Base-by-base conservation (phyloP, 2,888 invertebrate species). In the Agrochola lychnidis region DNA sequence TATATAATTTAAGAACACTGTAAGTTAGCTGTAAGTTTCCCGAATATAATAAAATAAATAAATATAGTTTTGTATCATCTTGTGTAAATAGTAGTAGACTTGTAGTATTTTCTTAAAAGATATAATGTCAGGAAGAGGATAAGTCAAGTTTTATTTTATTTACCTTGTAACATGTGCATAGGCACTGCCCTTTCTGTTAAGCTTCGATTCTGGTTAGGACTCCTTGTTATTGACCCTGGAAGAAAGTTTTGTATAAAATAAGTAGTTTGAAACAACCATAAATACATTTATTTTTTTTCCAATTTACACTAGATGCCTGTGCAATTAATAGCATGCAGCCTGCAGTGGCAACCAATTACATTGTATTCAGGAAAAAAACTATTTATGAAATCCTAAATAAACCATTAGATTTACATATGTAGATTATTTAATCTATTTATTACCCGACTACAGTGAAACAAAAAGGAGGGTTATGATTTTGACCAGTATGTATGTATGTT, bases 111-210 rank as follows among this genome's bases (percentile, higher is more conserved):
- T 12, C 0, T 40, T 10, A 51, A 71, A 61, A 48, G 16, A 5
- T 68, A 7, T 25, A 12, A 40, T 16, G 0, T 12, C 4, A 40
- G 16, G 0, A 40, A 40, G 16, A 70, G 10, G 7, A n/a, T 14
- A 2, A 16, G 4, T 59, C 4, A 36, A 53, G 0, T 45, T 22
- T 42, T 9, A 42, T 53, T 53, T 19, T 40, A 66, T 16, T 79
- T 91, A 96, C 96, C 96, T 94, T 95, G 95, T 87, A 96, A 90
- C 92, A 96, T 91, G 74, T 93, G 94, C 93, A 96, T 92, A 0
- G 96, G 95, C 75, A 95, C 82, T 7, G 95, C 92, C 76, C 95
- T 91, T 36, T 92, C 89, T 3, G 93, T 88, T 4, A 91, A 82
- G 85, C 87, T 94, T 3, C 89, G 89, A 78, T 85, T 93, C 68